Evolutionary conservation across 2,113 vertebrate genomes (phyloP), one percentile per base, ranked within the genome.

Genomic region (Jacana jacana): DNA sequence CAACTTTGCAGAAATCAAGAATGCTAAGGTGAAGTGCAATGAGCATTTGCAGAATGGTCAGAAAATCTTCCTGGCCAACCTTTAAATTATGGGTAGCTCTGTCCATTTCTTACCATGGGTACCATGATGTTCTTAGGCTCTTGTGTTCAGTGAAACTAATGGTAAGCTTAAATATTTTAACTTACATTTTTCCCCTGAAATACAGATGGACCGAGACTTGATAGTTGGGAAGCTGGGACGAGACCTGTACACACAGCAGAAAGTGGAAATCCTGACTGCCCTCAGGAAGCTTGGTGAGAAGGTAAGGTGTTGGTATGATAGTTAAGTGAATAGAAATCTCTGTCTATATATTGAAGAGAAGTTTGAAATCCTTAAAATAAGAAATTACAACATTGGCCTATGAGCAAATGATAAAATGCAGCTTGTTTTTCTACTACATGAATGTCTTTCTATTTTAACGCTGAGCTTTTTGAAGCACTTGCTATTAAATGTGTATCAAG

Each of bases 281-380:
- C 96, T 99, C 93, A 98, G 98, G 78, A 99, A 99, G 95, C 99
- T 99, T n/a, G 99, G 99, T 57, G 99, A 99, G 97, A 99, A 99
- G 99, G 99, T 99, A 98, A 97, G 30, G 13, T 51, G 16, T 18
- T 66, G 60, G 16, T 30, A 3, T 51, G 39, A 40, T 13, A 31
- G 24, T 33, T 52, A 51, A 51, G 31, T 52, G 44, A 66, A 57
- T 2, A 44, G 31, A 52, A 23, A 6, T 61, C 19, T 72, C 28
- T 85, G 0, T 40, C 9, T 65, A 0, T 54, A 2, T 78, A 13
- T 40, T n/a, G 33, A 57, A 44, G 28, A 72, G 20, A 30, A 79
- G 71, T 65, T 76, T 70, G 17, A 91, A 80, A 51, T 75, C 6
- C 7, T 28, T 68, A 27, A 78, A 75, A 18, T 49, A 68, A 86